These are phyloP conservation scores for Smithornis capensis DNA, from an alignment of 2,113 vertebrate species.

Conservation along the genomic window DNA sequence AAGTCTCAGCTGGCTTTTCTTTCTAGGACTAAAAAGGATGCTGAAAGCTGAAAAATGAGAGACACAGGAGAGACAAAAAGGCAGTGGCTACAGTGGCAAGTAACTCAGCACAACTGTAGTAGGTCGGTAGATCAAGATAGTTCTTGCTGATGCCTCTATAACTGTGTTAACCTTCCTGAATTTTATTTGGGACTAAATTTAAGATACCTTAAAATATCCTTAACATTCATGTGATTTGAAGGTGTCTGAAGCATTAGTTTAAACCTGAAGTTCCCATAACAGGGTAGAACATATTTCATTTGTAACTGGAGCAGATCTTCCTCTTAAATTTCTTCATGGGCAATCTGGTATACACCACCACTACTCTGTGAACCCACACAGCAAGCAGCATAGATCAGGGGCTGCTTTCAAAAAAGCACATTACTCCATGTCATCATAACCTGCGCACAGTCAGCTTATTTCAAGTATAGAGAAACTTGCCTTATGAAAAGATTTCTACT, in stretches of 20 bases:
- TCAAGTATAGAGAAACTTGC: not conserved
- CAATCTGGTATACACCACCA: not conserved
- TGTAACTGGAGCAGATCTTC: not conserved
- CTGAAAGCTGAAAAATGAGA: not conserved
- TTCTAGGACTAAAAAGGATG: not conserved
- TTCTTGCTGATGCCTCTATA: not conserved
- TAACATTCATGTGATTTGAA: not conserved
- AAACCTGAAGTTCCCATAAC: not conserved
- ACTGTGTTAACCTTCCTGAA: not conserved
- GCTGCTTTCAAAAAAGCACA: not conserved
- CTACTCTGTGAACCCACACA: not conserved
- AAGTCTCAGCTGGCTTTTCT: not conserved
- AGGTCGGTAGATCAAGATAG: not conserved
- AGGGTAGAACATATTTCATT: not conserved
- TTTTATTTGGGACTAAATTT: not conserved
- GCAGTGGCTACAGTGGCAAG: not conserved
- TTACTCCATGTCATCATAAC: not conserved
- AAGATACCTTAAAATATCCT: not conserved
- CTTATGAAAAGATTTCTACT: not conserved
- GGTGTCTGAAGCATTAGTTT: not conserved
- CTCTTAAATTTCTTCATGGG: not conserved
- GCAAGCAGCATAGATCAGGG: rapidly evolving
- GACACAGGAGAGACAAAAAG: not conserved
- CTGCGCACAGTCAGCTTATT: not conserved
- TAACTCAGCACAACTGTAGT: not conserved